Evolutionary conservation across 2,113 vertebrate species (phyloP), one percentile per base, ranked within the genome.

Genomic region (Tylochromis polylepis): DNA sequence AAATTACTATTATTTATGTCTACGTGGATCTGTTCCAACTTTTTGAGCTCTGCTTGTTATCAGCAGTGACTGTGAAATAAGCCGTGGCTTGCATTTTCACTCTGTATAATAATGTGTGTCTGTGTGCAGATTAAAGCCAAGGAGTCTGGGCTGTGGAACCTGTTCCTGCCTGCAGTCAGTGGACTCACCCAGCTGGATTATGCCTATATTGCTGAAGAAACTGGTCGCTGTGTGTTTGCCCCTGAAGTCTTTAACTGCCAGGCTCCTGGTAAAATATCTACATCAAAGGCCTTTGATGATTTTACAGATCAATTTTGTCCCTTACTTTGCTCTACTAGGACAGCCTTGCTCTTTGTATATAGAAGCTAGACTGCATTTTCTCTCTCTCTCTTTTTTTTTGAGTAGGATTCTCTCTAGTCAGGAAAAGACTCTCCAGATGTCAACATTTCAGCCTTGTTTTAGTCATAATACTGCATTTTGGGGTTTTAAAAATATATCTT

Each of bases 221-320:
- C 95, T 0, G 98, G 98, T 59, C 97, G 90, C 85, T 97, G 96
- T 88, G 84, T 95, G 82, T 97, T 98, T 85, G 97, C 97, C 83
- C 95, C 98, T 16, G 96, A 98, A 41, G 88, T 99, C 83, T 99
- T 99, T 90, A 99, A 99, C 94, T 99, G 98, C 87, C 98, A 99
- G 8, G 98, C 98, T 58, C 98, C 98, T 92, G 98, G 98, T 99
- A 88, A 94, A 51, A 83, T n/a, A 36, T 62, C 38, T 14, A 7
- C 27, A 65, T 24, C 38, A 27, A 6, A 82, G n/a, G 27, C 3
- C 55, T 27, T 77, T 77, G 16, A 77, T 77, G 31, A 77, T 53
- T 34, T 34, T 77, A n/a, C 29, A 4, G 24, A 27, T 55, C 31
- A 16, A 12, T 79, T 70, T 70, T 43, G 9, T 38, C 24, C 29